These are phyloP conservation scores for Nicator chloris DNA, from an alignment of 2,113 vertebrate species.

Conservation along the genomic window DNA sequence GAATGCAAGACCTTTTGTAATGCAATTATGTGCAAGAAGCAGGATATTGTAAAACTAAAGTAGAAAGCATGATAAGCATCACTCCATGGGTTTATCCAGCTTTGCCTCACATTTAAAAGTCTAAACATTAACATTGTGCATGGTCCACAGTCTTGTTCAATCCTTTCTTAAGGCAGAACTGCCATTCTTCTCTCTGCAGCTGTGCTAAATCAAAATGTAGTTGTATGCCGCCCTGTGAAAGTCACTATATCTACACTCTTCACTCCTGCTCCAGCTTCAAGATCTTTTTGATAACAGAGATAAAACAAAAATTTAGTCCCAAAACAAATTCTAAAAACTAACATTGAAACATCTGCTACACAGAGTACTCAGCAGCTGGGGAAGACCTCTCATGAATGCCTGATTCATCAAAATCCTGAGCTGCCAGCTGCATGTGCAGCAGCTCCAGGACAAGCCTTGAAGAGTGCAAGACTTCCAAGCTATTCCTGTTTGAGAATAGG, in stretches of 20 bases:
- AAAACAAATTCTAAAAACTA: background rate
- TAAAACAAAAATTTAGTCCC: background rate
- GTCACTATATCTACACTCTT: background rate
- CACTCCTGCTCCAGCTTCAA: background rate
- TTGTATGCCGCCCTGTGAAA: background rate
- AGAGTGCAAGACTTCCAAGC: background rate
- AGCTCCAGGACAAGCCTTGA: background rate
- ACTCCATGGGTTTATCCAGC: background rate
- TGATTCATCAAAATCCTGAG: background rate
- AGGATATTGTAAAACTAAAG: background rate
- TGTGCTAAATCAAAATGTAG: background rate
- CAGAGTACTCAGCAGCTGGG: background rate
- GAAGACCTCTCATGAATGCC: background rate
- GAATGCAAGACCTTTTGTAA: background rate
- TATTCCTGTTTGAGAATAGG: background rate
- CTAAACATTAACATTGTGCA: slow-evolving; percentile 10
- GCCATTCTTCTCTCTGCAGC: background rate
- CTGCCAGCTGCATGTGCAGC: background rate
- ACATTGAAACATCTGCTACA: background rate
- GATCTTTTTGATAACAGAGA: background rate
- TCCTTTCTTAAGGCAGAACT: background rate
- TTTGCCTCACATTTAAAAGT: background rate
- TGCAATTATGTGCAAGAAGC: background rate
- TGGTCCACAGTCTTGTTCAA: background rate
- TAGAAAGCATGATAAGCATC: slow-evolving; percentile 21